These are phyloP conservation scores for Sinocyclocheilus maitianheensis DNA, from an alignment of 2,113 vertebrate species.

Conservation along the genomic window DNA sequence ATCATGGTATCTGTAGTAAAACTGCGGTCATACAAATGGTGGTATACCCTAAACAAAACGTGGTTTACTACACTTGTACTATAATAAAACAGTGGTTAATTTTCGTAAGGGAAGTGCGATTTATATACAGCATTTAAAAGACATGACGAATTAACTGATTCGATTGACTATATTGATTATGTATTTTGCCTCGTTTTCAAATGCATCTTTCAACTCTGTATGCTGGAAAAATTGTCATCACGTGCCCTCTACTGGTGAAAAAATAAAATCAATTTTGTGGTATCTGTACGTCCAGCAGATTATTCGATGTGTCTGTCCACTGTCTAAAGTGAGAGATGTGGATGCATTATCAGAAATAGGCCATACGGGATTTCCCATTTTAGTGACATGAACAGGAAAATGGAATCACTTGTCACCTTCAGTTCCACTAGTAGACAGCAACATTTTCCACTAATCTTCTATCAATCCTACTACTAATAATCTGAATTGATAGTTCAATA, in stretches of 20 bases:
- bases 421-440: background rate
- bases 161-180: background rate
- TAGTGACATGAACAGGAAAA: background rate
- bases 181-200: background rate
- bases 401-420: too few relatives aligned
- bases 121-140: too few relatives aligned
- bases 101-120: too few relatives aligned
- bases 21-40: too few relatives aligned
- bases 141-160: background rate
- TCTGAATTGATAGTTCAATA: background rate
- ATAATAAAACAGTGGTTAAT: too few relatives aligned
- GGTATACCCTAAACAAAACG: too few relatives aligned
- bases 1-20: too few relatives aligned
- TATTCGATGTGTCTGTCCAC: background rate
- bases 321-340: conserved; percentile 20
- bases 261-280: background rate
- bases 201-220: background rate
- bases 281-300: background rate
- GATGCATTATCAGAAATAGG: background rate
- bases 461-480: too few relatives aligned
- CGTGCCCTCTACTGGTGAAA: conserved; percentile 46
- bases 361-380: background rate
- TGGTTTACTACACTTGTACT: too few relatives aligned
- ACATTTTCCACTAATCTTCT: background rate
- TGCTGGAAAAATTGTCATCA: background rate